Evolutionary conservation across 1,140 invertebrate genomes (phyloP).

Genomic region (Panagrolaimus sp.): DNA sequence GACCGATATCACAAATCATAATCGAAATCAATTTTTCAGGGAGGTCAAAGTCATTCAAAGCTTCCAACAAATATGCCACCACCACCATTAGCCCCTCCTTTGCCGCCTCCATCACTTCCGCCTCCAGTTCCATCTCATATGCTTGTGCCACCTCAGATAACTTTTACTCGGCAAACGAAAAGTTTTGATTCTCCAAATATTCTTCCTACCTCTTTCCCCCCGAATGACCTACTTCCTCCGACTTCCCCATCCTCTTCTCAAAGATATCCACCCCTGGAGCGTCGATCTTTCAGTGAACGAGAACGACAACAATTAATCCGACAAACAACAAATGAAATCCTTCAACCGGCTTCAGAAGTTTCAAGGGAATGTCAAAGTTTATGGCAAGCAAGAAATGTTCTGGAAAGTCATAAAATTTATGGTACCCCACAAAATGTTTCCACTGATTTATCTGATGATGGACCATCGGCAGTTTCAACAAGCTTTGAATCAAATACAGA

Average conservation of each 20-base stretch:
- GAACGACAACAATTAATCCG: background rate
- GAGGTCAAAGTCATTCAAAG: no score
- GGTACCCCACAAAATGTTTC: background rate
- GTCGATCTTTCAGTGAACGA: background rate
- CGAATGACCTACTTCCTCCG: no score
- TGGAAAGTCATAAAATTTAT: background rate
- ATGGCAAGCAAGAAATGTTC: background rate
- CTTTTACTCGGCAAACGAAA: background rate
- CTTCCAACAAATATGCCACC: no score
- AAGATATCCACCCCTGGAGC: background rate
- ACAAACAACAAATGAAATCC: background rate
- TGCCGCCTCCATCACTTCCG: background rate
- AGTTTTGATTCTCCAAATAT: no score
- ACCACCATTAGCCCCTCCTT: no score
- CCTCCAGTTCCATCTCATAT: background rate
- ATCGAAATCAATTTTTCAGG: no score
- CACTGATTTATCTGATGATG: background rate
- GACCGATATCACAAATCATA: no score
- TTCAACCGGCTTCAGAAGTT: slow-evolving; percentile 4
- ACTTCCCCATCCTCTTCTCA: no score
- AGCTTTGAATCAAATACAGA: slow-evolving; percentile 14
- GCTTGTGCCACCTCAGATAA: slow-evolving; percentile 3
- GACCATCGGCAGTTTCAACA: background rate
- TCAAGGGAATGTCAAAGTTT: slow-evolving; percentile 7
- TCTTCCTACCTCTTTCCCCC: no score